phyloP scores from a whole-genome alignment of 2,888 invertebrate genomes.

The Ashinkailepas kermadecensis region DNA sequence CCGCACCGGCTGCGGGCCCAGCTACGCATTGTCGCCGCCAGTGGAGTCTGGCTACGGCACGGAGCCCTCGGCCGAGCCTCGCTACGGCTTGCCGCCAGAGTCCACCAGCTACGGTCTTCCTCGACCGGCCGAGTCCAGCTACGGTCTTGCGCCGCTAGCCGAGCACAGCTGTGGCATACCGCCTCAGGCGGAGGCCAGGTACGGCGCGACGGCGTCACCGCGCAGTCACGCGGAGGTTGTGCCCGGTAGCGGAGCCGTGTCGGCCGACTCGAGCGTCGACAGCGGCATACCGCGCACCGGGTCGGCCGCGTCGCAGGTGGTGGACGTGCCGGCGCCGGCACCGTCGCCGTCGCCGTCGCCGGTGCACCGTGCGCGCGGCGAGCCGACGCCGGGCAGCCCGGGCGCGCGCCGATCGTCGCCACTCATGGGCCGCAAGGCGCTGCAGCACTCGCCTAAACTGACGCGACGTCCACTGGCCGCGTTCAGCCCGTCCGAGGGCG shows the following conservation, averaged over 20 bases:
- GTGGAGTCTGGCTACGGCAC: background rate
- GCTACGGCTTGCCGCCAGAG: slow-evolving; percentile 49
- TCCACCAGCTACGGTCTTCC: slow-evolving; percentile 17
- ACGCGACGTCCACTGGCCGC: slow-evolving; percentile 47
- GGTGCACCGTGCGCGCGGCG: slow-evolving; percentile 13
- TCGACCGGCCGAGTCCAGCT: slow-evolving; percentile 24
- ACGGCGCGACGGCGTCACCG: background rate
- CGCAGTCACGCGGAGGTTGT: background rate
- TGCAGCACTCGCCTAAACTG: slow-evolving; percentile 52
- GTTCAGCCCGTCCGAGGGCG: slow-evolving; percentile 34
- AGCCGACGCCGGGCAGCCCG: slow-evolving; percentile 1
- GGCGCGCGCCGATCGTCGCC: slow-evolving; percentile 50
- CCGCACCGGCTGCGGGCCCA: background rate
- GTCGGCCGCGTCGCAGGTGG: slow-evolving; percentile 24
- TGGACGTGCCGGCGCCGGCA: slow-evolving; percentile 25
- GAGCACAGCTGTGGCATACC: slow-evolving; percentile 9
- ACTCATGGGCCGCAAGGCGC: slow-evolving; percentile 49
- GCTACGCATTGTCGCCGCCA: background rate
- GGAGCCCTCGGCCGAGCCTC: background rate
- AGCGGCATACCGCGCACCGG: slow-evolving; percentile 23
- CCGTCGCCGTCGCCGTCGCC: slow-evolving; percentile 27
- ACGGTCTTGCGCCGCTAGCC: slow-evolving; percentile 26
- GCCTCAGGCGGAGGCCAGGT: background rate
- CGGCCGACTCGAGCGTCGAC: slow-evolving; percentile 27
- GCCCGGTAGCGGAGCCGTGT: slow-evolving; percentile 31